phyloP scores from a whole-genome alignment of 2,797 vertebrate genomes.

The Saxicola maurus region DNA sequence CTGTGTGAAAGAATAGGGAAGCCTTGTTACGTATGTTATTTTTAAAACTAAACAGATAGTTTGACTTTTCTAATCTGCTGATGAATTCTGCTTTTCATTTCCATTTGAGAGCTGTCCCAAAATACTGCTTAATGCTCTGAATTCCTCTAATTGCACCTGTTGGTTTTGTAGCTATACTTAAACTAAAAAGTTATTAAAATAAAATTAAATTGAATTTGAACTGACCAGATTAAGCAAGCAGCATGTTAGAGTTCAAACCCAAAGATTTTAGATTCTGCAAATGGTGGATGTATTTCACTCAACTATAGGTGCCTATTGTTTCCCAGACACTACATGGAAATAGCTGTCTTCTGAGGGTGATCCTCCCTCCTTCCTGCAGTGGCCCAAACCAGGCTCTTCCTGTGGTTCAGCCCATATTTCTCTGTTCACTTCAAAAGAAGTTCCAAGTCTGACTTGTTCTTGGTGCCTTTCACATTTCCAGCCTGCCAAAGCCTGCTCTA shows the following conservation, averaged over 20 bases:
- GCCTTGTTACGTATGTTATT: not conserved
- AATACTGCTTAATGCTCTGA: not conserved
- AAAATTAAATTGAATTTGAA: not conserved
- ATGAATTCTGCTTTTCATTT: not conserved
- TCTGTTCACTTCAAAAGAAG: not conserved
- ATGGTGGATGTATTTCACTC: not conserved
- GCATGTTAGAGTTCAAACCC: not conserved
- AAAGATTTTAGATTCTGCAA: not conserved
- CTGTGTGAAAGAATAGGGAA: not conserved
- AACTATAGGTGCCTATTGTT: not conserved
- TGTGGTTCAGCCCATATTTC: not conserved
- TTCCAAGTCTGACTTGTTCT: not conserved
- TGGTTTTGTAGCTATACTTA: not conserved
- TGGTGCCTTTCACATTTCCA: not conserved
- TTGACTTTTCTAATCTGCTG: not conserved
- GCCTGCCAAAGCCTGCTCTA: not conserved
- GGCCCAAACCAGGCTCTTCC: not conserved
- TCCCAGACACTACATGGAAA: not conserved
- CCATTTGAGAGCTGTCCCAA: not conserved
- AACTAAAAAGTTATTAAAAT: not conserved
- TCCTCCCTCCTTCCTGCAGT: not conserved
- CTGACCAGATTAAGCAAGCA: not conserved
- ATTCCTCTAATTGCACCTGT: not conserved
- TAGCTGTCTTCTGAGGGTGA: not conserved
- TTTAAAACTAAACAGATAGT: not conserved